A percentile compares a stretch with the other conserved stretches of the same genome.
phyloP scores from a whole-genome alignment of 2,797 vertebrate genomes.

The Telmatherina bonti region DNA sequence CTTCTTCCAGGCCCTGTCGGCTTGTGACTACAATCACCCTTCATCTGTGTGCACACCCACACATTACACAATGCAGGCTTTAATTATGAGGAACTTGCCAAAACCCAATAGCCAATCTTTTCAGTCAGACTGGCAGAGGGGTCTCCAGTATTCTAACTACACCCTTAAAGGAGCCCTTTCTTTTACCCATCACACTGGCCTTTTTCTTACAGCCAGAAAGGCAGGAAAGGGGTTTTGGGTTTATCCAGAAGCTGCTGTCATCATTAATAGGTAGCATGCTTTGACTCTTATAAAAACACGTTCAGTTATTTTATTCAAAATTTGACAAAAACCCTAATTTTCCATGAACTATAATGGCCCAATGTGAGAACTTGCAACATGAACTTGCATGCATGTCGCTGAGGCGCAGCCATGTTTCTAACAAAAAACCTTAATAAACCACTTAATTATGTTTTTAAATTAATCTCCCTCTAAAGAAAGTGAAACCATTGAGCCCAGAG shows the following conservation, averaged over 20 bases:
- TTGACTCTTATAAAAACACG: not conserved
- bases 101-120: conserved; percentile 80
- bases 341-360: not conserved
- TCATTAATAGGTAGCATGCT: conserved; percentile 2
- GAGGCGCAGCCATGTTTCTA: conserved; percentile 39
- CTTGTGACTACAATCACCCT: conserved; percentile 63
- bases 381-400: conserved; percentile 24
- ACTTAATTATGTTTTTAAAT: conserved; percentile 33
- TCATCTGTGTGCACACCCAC: conserved; percentile 52
- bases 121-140: conserved; percentile 71
- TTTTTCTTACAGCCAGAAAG: conserved; percentile 12
- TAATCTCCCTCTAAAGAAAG: conserved; percentile 33
- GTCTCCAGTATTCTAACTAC: conserved; percentile 67
- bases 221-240: not conserved
- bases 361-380: not conserved
- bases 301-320: not conserved
- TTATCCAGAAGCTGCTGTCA: not conserved
- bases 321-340: not conserved
- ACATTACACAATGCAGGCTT: conserved; percentile 72
- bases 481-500: conserved; percentile 20
- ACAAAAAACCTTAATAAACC: conserved; percentile 51
- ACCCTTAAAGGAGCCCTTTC: conserved; percentile 36
- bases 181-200: conserved; percentile 33
- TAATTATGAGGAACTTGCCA: conserved; percentile 76
- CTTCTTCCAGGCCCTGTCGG: conserved; percentile 69